A percentile compares a stretch with the other conserved stretches of the same genome.
Conservation (phyloP, 2,888 invertebrate species). For the Ceratothoa steindachneri region DNA sequence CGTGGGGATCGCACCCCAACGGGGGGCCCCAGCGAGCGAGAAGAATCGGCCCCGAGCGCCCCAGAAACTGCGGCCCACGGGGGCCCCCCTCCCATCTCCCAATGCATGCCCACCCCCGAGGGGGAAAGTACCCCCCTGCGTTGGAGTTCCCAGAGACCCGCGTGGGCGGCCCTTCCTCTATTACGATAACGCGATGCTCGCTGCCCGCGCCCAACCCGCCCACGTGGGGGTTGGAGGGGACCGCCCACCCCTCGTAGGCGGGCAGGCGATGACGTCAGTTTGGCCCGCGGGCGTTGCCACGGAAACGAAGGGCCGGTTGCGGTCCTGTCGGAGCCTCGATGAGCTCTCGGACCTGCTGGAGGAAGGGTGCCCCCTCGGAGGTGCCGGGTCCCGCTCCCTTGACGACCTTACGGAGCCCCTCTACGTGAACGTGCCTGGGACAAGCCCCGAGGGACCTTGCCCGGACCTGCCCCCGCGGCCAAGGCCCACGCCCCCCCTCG, state of each 20-base stretch:
- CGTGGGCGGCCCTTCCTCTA: constrained; percentile 22
- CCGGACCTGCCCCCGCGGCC: constrained; percentile 3
- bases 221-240: too few relatives aligned
- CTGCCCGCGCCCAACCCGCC: constrained; percentile 32
- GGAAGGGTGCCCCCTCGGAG: neutral
- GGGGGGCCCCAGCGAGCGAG: neutral
- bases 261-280: neutral
- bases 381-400: constrained; percentile 23
- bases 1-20: constrained; percentile 15
- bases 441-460: constrained; percentile 20
- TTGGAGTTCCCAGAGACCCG: neutral
- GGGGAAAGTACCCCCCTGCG: neutral
- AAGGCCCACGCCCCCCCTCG: neutral
- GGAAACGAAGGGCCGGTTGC: constrained; percentile 19
- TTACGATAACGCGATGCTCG: constrained; percentile 32
- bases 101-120: constrained; percentile 7
- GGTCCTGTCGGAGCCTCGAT: constrained; percentile 38
- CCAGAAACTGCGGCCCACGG: neutral
- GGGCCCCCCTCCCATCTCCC: neutral
- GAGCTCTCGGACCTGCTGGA: constrained; percentile 36
- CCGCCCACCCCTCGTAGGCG: too few relatives aligned
- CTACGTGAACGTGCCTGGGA: constrained; percentile 32
- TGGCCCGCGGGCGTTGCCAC: neutral
- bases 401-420: constrained; percentile 42
- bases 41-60: neutral